Evolutionary conservation across 2,888 invertebrate species (phyloP).

Genomic region (Aspidiotus rigidus): DNA sequence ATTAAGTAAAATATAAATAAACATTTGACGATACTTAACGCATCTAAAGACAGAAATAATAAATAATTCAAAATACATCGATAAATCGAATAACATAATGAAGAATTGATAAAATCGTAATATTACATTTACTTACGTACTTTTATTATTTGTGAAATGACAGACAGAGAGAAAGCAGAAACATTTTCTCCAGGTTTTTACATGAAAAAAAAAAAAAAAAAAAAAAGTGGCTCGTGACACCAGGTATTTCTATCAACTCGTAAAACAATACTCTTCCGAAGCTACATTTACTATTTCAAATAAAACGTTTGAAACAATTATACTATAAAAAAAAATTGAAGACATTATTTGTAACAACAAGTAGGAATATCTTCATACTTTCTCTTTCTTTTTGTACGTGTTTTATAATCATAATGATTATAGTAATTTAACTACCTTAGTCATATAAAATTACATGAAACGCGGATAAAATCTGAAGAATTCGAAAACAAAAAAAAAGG

Average conservation of each 20-base stretch:
- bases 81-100: not conserved
- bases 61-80: not conserved
- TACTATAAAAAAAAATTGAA: too few species aligned
- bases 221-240: not conserved
- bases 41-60: not conserved
- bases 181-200: not conserved
- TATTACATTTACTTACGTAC: not conserved
- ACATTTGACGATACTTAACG: not conserved
- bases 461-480: not conserved
- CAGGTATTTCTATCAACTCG: too few species aligned
- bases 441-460: not conserved
- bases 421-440: too few species aligned
- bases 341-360: too few species aligned
- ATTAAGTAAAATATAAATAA: slow-evolving; percentile 4
- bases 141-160: not conserved
- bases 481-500: not conserved
- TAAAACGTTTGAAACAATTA: too few species aligned
- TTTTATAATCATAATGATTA: too few species aligned
- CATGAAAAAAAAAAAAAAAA: not conserved
- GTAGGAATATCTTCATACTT: too few species aligned
- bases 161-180: not conserved
- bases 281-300: too few species aligned
- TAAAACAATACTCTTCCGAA: too few species aligned
- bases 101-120: not conserved
- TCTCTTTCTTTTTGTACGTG: too few species aligned